Conservation (phyloP, 2,888 invertebrate genomes). For the Mylabris sibirica region DNA sequence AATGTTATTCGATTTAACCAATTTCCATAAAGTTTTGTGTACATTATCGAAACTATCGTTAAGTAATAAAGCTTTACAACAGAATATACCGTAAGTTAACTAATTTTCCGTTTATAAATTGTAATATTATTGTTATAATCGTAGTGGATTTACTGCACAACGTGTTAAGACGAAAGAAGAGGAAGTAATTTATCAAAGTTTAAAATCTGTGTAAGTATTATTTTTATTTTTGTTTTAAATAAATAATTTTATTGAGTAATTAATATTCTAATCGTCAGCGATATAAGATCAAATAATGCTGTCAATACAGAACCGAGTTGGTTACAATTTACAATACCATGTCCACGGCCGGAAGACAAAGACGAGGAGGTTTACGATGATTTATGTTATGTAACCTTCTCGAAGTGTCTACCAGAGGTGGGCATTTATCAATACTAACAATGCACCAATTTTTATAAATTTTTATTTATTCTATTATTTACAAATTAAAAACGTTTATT, state of each 20-base stretch:
- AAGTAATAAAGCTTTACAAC: constrained; percentile 73
- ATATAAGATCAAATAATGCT: constrained; percentile 33
- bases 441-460: constrained; percentile 12
- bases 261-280: constrained; percentile 16
- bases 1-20: constrained; percentile 94
- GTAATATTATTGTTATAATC: constrained; percentile 14
- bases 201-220: constrained; percentile 78
- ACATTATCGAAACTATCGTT: constrained; percentile 90
- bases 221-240: constrained; percentile 35
- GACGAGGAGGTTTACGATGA: constrained; percentile 89
- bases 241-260: constrained; percentile 15
- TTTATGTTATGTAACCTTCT: constrained; percentile 85
- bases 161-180: constrained; percentile 73
- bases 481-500: no score
- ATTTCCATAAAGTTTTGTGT: constrained; percentile 92
- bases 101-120: constrained; percentile 19
- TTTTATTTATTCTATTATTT: no score
- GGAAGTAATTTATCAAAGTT: constrained; percentile 84
- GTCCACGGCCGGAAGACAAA: constrained; percentile 69
- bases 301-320: constrained; percentile 64
- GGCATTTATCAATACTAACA: constrained; percentile 31
- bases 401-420: constrained; percentile 74
- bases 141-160: constrained; percentile 83
- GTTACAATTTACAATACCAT: constrained; percentile 72
- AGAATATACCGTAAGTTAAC: constrained; percentile 76